Evolutionary conservation across 2,113 vertebrate species (phyloP).

Genomic region (Labeo rohita): DNA sequence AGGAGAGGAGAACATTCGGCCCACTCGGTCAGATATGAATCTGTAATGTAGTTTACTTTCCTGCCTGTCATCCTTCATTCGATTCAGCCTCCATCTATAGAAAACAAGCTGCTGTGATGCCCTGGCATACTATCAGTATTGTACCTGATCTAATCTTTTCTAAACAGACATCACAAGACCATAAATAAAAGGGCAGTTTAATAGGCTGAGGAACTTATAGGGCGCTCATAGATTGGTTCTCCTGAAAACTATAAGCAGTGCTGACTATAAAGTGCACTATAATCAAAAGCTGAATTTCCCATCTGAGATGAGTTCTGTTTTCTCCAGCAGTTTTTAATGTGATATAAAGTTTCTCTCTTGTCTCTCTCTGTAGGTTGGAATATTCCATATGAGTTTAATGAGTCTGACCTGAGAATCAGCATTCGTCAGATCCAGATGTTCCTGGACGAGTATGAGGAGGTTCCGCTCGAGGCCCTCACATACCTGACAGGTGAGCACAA

Average conservation of each 20-base stretch:
- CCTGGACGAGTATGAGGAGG: slow-evolving; percentile 87
- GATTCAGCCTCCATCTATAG: not conserved
- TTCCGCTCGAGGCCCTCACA: slow-evolving; percentile 87
- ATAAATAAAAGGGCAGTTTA: not conserved
- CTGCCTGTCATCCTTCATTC: not conserved
- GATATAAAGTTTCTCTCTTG: not conserved
- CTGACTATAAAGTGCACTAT: too few species aligned
- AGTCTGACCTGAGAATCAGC: slow-evolving; percentile 91
- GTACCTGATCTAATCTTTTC: not conserved
- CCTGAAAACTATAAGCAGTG: not conserved
- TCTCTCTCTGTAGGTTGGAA: slow-evolving; percentile 85
- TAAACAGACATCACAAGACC: not conserved
- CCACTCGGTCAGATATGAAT: slow-evolving; percentile 79
- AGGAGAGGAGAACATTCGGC: slow-evolving; percentile 91
- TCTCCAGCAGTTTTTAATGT: not conserved
- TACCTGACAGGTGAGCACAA: slow-evolving; percentile 86
- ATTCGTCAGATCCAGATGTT: slow-evolving; percentile 93
- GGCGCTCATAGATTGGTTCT: not conserved
- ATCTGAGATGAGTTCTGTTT: too few species aligned
- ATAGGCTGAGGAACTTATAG: not conserved
- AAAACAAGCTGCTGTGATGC: not conserved
- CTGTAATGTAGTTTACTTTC: slow-evolving; percentile 4
- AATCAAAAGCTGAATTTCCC: too few species aligned
- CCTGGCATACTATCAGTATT: not conserved
- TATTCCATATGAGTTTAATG: slow-evolving; percentile 94